A percentile compares a stretch with the other conserved stretches of the same genome.
Evolutionary conservation across 2,888 invertebrate genomes (phyloP).

Genomic region (Drosophila macrospina): DNA sequence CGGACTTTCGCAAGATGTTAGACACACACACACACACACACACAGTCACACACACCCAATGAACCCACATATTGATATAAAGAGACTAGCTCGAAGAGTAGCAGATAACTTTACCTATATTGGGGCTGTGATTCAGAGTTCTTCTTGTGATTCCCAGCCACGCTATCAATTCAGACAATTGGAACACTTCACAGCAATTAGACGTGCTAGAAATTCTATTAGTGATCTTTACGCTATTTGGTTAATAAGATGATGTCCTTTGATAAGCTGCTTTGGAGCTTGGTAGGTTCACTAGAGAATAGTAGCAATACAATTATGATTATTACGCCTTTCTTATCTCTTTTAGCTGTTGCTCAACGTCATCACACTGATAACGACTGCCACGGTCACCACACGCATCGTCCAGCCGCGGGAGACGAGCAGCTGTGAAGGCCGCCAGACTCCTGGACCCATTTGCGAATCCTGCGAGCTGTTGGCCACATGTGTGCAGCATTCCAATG

Average conservation of each 20-base stretch:
- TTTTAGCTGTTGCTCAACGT: conserved; percentile 50
- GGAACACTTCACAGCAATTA: conserved; percentile 45
- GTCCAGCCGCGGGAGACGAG: conserved; percentile 82
- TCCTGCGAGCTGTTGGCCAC: conserved; percentile 84
- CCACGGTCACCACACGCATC: conserved; percentile 53
- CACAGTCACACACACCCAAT: conserved; percentile 22
- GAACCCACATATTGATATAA: conserved; percentile 49
- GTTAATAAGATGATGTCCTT: conserved; percentile 52
- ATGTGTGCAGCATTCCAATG: conserved; percentile 82
- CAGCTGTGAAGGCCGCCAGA: conserved; percentile 80
- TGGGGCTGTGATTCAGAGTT: conserved; percentile 53
- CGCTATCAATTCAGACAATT: conserved; percentile 65
- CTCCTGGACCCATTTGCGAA: conserved; percentile 83
- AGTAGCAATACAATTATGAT: background rate
- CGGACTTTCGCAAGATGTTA: conserved; percentile 68
- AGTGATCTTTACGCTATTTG: background rate
- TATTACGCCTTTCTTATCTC: background rate
- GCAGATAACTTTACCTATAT: conserved; percentile 50
- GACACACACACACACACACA: conserved; percentile 35
- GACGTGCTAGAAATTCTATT: conserved; percentile 38
- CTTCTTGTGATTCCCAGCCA: conserved; percentile 48
- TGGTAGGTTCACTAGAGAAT: conserved; percentile 41
- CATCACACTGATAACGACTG: conserved; percentile 30
- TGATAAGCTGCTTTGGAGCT: conserved; percentile 28
- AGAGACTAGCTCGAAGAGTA: conserved; percentile 39